A percentile compares a stretch with the other conserved stretches of the same genome.
Conservation (phyloP, 2,797 vertebrate genomes). For the Eutrigla gurnardus region DNA sequence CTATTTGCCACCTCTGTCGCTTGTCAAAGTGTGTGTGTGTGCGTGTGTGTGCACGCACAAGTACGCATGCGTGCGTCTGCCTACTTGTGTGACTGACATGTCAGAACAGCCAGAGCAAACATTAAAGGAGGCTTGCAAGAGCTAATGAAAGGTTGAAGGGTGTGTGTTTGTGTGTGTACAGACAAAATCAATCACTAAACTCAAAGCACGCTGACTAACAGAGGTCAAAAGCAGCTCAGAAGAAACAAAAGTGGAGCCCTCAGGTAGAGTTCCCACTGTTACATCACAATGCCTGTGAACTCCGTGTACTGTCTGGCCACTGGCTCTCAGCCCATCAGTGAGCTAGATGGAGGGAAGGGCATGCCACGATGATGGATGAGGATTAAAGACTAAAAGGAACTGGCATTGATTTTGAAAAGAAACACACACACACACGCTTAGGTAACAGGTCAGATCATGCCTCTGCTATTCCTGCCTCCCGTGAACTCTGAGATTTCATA, state of each 20-base stretch:
- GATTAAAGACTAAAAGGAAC: conserved; percentile 71
- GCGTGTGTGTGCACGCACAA: neutral
- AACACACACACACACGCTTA: conserved; percentile 12
- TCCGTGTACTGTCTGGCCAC: conserved; percentile 68
- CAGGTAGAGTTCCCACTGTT: conserved; percentile 69
- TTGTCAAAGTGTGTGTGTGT: conserved; percentile 31
- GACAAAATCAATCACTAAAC: conserved; percentile 67
- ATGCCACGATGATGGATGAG: conserved; percentile 68
- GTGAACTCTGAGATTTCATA: conserved; percentile 13
- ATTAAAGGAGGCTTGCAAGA: conserved; percentile 51
- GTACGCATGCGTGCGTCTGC: neutral
- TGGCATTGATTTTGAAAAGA: conserved; percentile 23
- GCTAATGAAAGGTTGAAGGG: conserved; percentile 71
- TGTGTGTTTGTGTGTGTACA: conserved; percentile 57
- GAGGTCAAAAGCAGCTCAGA: conserved; percentile 55
- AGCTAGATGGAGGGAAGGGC: conserved; percentile 61
- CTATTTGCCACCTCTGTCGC: conserved; percentile 58
- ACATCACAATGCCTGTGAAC: conserved; percentile 73
- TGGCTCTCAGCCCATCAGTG: conserved; percentile 74
- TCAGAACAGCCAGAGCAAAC: conserved; percentile 65
- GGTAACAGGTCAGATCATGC: conserved; percentile 60
- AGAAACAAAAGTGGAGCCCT: conserved; percentile 69
- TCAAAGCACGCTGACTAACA: conserved; percentile 59
- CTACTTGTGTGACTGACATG: conserved; percentile 65
- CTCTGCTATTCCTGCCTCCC: conserved; percentile 31